Percentiles rank a stretch among this genome's conserved stretches.
Conservation (phyloP, 1,140 invertebrate species). For the Drosophila auraria region DNA sequence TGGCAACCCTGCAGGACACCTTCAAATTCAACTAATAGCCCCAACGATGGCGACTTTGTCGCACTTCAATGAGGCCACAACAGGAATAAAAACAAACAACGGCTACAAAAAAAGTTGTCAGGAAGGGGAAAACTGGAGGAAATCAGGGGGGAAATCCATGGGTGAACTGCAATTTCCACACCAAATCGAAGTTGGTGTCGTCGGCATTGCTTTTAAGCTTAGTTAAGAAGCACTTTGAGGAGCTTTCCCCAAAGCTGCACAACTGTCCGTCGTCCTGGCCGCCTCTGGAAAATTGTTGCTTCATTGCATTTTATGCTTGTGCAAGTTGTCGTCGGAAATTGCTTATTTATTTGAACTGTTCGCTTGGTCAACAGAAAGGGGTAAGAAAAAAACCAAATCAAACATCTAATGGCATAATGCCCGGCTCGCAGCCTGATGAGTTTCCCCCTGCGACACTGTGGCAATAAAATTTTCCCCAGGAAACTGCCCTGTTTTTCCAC, state of each 20-base stretch:
- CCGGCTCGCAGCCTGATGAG: constrained; percentile 28
- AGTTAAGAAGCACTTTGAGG: constrained; percentile 74
- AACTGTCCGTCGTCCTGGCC: constrained; percentile 45
- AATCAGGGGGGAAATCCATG: constrained; percentile 1
- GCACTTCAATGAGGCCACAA: constrained; percentile 48
- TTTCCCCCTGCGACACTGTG: constrained; percentile 32
- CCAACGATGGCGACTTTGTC: constrained; percentile 56
- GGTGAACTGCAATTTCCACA: constrained; percentile 55
- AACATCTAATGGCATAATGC: constrained; percentile 55
- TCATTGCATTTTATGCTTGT: constrained; percentile 62
- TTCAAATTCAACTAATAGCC: constrained; percentile 59
- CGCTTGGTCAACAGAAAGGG: constrained; percentile 17
- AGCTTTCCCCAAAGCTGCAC: constrained; percentile 68
- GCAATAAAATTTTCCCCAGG: constrained; percentile 58
- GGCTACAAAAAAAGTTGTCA: constrained; percentile 52
- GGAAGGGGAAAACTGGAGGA: constrained; percentile 2
- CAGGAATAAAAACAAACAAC: constrained; percentile 42
- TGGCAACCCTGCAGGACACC: constrained; percentile 37
- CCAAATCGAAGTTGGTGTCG: constrained; percentile 60
- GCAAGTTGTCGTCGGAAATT: constrained; percentile 57
- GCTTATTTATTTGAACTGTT: constrained; percentile 72
- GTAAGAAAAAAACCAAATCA: constrained; percentile 22
- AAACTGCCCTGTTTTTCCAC: constrained; percentile 36
- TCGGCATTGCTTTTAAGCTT: constrained; percentile 76
- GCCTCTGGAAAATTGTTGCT: constrained; percentile 61